These are phyloP conservation scores for Rhyacichthys aspro DNA, from an alignment of 2,797 vertebrate species.

Conservation along the genomic window DNA sequence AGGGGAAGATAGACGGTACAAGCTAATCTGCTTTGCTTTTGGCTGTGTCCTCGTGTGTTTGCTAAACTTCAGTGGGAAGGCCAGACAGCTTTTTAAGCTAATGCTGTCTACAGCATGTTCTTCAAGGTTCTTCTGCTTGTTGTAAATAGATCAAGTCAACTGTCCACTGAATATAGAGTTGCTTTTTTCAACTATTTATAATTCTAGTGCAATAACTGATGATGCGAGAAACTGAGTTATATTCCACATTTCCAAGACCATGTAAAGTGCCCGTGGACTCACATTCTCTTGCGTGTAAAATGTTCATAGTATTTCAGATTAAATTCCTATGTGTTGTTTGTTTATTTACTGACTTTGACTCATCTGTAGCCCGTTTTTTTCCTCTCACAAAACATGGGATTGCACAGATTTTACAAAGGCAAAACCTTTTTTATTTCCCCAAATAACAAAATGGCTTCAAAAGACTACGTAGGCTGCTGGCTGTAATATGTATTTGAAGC, in stretches of 20 bases:
- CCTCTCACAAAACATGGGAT: too few species aligned
- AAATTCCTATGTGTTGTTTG: too few species aligned
- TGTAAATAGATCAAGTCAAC: conserved; percentile 33
- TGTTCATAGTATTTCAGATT: too few species aligned
- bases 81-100: conserved; percentile 19
- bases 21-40: conserved; percentile 41
- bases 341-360: too few species aligned
- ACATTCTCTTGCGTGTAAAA: too few species aligned
- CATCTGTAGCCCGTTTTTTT: too few species aligned
- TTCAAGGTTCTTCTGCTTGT: conserved; percentile 39
- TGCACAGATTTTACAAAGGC: too few species aligned
- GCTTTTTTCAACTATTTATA: conserved; percentile 31
- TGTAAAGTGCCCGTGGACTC: not conserved
- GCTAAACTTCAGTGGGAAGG: conserved; percentile 35
- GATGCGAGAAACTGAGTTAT: not conserved
- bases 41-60: conserved; percentile 34
- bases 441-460: too few species aligned
- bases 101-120: conserved; percentile 16
- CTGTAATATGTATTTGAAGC: conserved; percentile 14
- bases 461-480: not conserved
- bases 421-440: too few species aligned
- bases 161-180: conserved; percentile 15
- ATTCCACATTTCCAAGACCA: not conserved
- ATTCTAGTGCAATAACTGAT: conserved; percentile 35
- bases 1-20: conserved; percentile 4